Evolutionary conservation across 2,888 invertebrate species (phyloP).

Genomic region (Melipona beecheii): DNA sequence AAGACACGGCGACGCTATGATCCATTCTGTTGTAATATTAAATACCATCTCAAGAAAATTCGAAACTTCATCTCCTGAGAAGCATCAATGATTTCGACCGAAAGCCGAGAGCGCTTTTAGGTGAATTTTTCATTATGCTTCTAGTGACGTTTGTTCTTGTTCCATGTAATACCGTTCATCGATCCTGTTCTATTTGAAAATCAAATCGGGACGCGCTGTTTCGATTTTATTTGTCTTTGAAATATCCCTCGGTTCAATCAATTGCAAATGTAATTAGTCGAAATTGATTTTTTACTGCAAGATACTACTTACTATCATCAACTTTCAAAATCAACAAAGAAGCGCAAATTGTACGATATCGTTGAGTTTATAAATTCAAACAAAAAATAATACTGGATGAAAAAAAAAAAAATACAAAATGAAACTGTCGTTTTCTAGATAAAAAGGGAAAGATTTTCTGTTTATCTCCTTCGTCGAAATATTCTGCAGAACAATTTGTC

Average conservation of each 20-base stretch:
- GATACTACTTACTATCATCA: not conserved
- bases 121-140: slow-evolving; percentile 35
- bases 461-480: not conserved
- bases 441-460: not conserved
- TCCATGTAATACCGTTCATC: not conserved
- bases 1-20: not conserved
- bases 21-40: slow-evolving; percentile 17
- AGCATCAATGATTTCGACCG: slow-evolving; percentile 54
- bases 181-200: slow-evolving; percentile 18
- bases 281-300: not conserved
- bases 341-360: not conserved
- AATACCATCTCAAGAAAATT: slow-evolving; percentile 32
- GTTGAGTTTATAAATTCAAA: not conserved
- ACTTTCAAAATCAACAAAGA: not conserved
- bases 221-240: too few relatives aligned
- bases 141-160: not conserved
- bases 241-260: not conserved
- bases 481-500: not conserved
- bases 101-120: slow-evolving; percentile 18
- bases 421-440: not conserved
- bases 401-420: not conserved
- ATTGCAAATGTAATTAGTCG: not conserved
- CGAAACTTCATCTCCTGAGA: slow-evolving; percentile 27
- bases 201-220: not conserved
- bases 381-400: not conserved